Evolutionary conservation across 1,140 invertebrate genomes (phyloP).

Genomic region (Drosophila cardini): DNA sequence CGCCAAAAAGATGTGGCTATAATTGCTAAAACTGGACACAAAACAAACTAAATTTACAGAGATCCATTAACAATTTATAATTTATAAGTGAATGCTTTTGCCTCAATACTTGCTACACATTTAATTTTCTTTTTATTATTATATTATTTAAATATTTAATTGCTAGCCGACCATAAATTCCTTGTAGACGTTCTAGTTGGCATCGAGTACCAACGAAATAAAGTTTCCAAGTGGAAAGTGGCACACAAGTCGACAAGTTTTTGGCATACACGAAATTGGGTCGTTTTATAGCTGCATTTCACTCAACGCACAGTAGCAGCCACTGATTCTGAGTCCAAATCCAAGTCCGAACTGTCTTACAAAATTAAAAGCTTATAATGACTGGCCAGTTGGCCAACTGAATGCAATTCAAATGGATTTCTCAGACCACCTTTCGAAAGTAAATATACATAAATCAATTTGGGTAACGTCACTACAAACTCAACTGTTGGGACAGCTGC

Average conservation of each 20-base stretch:
- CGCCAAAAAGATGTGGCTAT: constrained; percentile 41
- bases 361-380: constrained; percentile 65
- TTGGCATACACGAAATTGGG: constrained; percentile 56
- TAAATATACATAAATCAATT: constrained; percentile 72
- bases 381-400: constrained; percentile 35
- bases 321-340: neutral
- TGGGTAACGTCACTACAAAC: constrained; percentile 17
- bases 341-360: constrained; percentile 7
- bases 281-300: constrained; percentile 64
- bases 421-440: constrained; percentile 58
- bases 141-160: neutral
- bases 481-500: constrained; percentile 38
- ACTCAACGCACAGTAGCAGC: constrained; percentile 69
- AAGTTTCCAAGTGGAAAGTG: constrained; percentile 60
- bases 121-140: no score
- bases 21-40: constrained; percentile 34
- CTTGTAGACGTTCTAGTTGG: constrained; percentile 75
- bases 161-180: constrained; percentile 54
- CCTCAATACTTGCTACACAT: no score
- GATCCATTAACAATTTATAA: neutral
- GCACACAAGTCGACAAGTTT: constrained; percentile 71
- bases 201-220: constrained; percentile 19
- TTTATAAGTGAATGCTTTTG: no score
- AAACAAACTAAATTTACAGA: constrained; percentile 2
- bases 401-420: constrained; percentile 20